Conservation (phyloP, 2,113 vertebrate species). For the Poecilia latipinna region DNA sequence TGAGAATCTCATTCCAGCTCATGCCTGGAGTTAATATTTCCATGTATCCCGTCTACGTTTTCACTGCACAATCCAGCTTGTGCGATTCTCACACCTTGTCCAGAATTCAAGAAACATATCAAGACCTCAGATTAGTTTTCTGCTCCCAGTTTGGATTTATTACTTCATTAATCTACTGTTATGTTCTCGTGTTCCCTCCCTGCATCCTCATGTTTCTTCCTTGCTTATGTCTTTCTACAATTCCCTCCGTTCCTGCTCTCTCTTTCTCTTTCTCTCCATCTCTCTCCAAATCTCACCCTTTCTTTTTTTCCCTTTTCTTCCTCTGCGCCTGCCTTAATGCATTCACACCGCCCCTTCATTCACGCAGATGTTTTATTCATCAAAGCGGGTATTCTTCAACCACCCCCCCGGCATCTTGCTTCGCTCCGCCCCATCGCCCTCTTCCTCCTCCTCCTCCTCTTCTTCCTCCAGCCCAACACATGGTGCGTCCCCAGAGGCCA, state of each 20-base stretch:
- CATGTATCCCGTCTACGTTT: too few species aligned
- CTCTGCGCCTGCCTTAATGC: slow-evolving; percentile 62
- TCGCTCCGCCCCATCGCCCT: slow-evolving; percentile 56
- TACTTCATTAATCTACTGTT: neutral
- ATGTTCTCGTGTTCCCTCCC: neutral
- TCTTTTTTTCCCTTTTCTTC: slow-evolving; percentile 26
- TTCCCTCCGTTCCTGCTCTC: neutral
- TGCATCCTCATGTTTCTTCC: neutral
- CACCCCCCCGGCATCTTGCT: slow-evolving; percentile 68
- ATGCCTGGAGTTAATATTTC: too few species aligned
- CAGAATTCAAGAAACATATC: too few species aligned
- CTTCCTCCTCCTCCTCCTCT: slow-evolving; percentile 35
- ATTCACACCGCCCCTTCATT: slow-evolving; percentile 78
- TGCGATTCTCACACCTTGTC: too few species aligned
- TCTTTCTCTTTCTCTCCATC: slow-evolving; percentile 15
- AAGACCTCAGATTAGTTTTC: too few species aligned
- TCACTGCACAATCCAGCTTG: too few species aligned
- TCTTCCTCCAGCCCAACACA: slow-evolving; percentile 61
- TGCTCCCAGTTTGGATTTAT: too few species aligned
- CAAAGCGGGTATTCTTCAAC: slow-evolving; percentile 75
- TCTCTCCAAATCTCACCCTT: slow-evolving; percentile 15
- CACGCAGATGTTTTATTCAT: slow-evolving; percentile 84
- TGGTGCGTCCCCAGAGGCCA: slow-evolving; percentile 71
- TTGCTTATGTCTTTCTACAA: slow-evolving; percentile 9
- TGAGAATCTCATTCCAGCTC: too few species aligned